Conservation (phyloP, 2,113 vertebrate species). For the Himantopus leucocephalus region DNA sequence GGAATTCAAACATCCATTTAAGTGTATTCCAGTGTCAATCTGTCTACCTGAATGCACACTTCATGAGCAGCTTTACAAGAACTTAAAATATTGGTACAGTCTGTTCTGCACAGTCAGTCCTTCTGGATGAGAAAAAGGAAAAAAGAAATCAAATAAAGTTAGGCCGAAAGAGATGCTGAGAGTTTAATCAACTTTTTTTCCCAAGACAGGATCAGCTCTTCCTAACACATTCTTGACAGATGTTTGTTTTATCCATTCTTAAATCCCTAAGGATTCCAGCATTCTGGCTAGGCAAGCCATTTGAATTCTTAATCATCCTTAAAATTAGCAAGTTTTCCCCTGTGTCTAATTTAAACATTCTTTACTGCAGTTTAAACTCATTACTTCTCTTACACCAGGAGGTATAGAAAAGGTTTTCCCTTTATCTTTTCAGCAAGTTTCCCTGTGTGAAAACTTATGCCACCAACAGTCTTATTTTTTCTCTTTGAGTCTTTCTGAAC, state of each 20-base stretch:
- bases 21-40: not conserved
- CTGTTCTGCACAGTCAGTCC: not conserved
- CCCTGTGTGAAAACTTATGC: not conserved
- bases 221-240: not conserved
- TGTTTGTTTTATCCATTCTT: not conserved
- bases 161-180: not conserved
- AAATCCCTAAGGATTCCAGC: not conserved
- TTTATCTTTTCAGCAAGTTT: not conserved
- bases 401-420: not conserved
- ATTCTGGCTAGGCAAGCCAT: not conserved
- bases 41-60: not conserved
- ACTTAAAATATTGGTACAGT: not conserved
- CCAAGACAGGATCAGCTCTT: not conserved
- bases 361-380: not conserved
- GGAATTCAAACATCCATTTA: not conserved
- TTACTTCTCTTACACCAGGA: not conserved
- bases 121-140: not conserved
- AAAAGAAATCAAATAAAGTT: not conserved
- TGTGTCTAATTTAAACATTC: not conserved
- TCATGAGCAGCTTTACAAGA: not conserved
- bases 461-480: not conserved
- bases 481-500: not conserved
- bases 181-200: not conserved
- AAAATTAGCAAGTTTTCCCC: not conserved
- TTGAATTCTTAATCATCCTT: not conserved